These are phyloP conservation scores for Ranitomeya variabilis DNA, from an alignment of 2,113 vertebrate species.

Conservation along the genomic window DNA sequence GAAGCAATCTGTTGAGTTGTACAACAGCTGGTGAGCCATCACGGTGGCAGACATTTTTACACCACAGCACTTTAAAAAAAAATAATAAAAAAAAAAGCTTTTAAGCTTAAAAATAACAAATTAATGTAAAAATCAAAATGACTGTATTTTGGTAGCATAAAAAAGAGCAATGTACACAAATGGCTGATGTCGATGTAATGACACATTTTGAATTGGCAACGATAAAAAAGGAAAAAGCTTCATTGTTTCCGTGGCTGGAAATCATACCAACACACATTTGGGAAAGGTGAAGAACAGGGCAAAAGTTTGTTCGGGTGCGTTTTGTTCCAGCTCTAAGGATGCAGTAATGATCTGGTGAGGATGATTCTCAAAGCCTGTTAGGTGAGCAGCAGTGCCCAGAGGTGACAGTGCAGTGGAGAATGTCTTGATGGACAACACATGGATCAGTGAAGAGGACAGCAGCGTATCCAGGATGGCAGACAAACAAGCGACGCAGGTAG, in stretches of 20 bases:
- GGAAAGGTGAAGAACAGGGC: no score
- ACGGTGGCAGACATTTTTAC: slow-evolving; percentile 7
- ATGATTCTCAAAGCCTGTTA: no score
- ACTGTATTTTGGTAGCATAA: background rate
- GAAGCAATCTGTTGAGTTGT: slow-evolving; percentile 16
- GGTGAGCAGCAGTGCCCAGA: no score
- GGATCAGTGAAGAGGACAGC: no score
- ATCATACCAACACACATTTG: background rate
- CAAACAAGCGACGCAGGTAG: no score
- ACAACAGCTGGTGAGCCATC: background rate
- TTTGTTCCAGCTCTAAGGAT: no score
- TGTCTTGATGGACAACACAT: no score
- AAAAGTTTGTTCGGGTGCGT: no score
- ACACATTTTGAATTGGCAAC: background rate
- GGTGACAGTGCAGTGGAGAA: no score
- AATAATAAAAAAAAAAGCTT: background rate
- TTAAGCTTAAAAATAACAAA: background rate
- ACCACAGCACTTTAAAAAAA: background rate
- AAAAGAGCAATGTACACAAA: background rate
- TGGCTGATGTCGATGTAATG: background rate
- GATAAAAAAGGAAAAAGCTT: background rate
- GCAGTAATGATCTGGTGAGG: no score
- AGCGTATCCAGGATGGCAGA: no score
- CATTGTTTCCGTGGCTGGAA: background rate
- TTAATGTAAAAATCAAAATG: slow-evolving; percentile 2